Base-by-base conservation (phyloP, 2,113 vertebrate species). In the Muntiacus muntjak region DNA sequence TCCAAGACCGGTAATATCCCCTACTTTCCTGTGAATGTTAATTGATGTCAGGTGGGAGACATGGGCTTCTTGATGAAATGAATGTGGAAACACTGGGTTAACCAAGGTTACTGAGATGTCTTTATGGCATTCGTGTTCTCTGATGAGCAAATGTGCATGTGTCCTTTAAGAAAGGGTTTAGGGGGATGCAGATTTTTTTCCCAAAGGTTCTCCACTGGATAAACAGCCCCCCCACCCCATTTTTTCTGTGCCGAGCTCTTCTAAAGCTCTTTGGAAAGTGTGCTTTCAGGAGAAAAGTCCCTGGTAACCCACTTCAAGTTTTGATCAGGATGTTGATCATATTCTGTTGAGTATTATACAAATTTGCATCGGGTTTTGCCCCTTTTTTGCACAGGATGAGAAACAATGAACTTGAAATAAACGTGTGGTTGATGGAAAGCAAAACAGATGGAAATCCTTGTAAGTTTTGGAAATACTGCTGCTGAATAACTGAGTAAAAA, bases 341-440 rank as follows among this genome's bases (percentile, higher is more conserved):
- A 54, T 84, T 71, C 28, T 47, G 54, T 67, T 33, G n/a, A 17
- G 47, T 45, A 43, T 14, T 89, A 50, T 19, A 36, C n/a, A 94
- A 3, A 54, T 87, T 86, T 71, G 3, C 2, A 11, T 85, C 47
- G 10, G 81, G 13, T 64, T 92, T 90, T 71, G n/a, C 33, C 3
- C 14, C 15, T 40, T 43, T n/a, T 74, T 89, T 92, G n/a, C n/a
- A n/a, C 16, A 47, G 12, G 47, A 74, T 58, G 64, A 45, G 43
- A 86, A 92, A 79, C 26, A 36, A 11, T 19, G 15, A 92, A 8
- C 47, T 91, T 23, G 36, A 82, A 79, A 76, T 57, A 57, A 86
- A 78, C 5, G 40, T 78, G 45, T 93, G 58, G 50, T 64, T 92
- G 87, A 82, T 71, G 19, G 76, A 25, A 94, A 87, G 88, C 8